Conservation (phyloP, 2,888 invertebrate genomes). For the Cryptocheilus praepositus region DNA sequence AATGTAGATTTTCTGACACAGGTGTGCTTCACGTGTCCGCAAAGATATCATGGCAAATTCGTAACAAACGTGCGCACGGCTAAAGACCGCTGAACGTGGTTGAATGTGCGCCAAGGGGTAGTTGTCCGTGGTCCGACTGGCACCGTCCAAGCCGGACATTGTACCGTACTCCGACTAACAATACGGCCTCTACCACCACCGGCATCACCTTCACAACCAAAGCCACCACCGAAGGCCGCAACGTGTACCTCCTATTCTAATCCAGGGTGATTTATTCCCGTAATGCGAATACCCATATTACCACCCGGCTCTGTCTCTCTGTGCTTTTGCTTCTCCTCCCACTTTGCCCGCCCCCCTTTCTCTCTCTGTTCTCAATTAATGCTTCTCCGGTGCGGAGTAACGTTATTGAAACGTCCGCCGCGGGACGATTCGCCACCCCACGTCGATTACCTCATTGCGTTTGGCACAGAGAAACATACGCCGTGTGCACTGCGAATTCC, state of each 20-base stretch:
- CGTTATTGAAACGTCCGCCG: conserved; percentile 37
- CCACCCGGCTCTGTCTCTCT: conserved; percentile 21
- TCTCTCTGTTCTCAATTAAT: conserved; percentile 28
- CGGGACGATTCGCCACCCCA: not conserved
- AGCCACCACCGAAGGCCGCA: not conserved
- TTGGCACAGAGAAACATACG: not conserved
- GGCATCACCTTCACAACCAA: not conserved
- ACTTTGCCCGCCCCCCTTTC: too few species aligned
- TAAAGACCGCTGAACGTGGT: too few species aligned
- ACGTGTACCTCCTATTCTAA: conserved; percentile 34
- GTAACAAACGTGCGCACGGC: too few species aligned
- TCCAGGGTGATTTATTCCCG: conserved; percentile 47
- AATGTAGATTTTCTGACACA: too few species aligned
- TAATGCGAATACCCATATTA: conserved; percentile 39
- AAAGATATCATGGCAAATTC: too few species aligned
- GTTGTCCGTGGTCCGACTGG: too few species aligned
- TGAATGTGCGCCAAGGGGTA: too few species aligned
- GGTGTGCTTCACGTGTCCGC: too few species aligned
- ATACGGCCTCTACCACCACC: too few species aligned
- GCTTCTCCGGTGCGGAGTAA: conserved; percentile 22
- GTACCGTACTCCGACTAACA: too few species aligned
- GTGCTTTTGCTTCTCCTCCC: conserved; percentile 5
- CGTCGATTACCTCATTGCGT: not conserved
- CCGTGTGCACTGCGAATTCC: not conserved
- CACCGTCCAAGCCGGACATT: too few species aligned